Evolutionary conservation across 2,113 vertebrate genomes (phyloP), one percentile per base, ranked within the genome.

Genomic region (Ptilonorhynchus violaceus): DNA sequence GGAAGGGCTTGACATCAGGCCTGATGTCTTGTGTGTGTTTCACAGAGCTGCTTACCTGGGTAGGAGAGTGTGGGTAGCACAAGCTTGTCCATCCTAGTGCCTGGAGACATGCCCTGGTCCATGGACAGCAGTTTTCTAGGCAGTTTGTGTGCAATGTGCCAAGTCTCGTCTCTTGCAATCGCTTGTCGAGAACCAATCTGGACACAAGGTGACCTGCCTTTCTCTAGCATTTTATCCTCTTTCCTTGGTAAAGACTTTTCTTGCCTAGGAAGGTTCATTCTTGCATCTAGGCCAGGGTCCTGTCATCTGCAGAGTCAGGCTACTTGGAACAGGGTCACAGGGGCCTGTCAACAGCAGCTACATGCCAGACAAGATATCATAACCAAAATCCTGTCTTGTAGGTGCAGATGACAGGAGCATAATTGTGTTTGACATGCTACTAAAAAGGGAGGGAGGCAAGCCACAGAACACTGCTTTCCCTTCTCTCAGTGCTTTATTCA

Each of bases 361-460:
- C 37, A 52, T 93, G 89, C 76, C 87, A 93, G 89, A 87, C 84
- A 88, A 92, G 76, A 85, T 93, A 93, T 84, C 84, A 87, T 95
- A 93, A 94, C 92, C 94, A 89, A 97, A 96, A 88, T 55, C 62
- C 86, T 94, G 77, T 91, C 60, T 64, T 81, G 52, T 94, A 84
- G 75, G 79, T 92, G 88, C 84, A 85, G 89, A 81, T 97, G 90
- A 92, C 75, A 93, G 85, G 35, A 85, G 10, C 39, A 46, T 88
- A 93, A 96, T 95, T 95, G 89, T 92, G 83, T 91, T 96, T 95
- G 93, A 96, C 83, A 69, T 89, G 66, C 62, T 90, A 88, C 64
- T 90, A 84, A 88, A 92, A 92, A 74, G 95, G 64, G 52, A 92
- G 84, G 46, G 46, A 91, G n/a, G 37, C 87, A 93, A 90, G 67